Conservation (phyloP, 2,888 invertebrate species). For the Macrophya annulata region DNA sequence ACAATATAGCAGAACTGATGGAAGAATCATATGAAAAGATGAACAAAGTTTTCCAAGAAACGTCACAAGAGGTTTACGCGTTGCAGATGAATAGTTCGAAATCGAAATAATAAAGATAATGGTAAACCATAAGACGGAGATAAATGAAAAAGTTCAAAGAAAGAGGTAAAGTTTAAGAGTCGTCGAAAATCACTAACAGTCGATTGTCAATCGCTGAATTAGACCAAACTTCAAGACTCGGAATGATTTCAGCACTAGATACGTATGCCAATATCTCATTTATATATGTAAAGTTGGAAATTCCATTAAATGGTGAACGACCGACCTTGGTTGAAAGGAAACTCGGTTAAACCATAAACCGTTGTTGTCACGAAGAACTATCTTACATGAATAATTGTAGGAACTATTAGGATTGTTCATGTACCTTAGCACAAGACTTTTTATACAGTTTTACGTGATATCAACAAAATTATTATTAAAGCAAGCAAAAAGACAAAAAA, state of each 20-base stretch:
- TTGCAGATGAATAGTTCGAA: slow-evolving; percentile 62
- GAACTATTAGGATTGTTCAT: background rate
- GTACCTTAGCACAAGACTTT: slow-evolving; percentile 24
- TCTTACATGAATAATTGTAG: slow-evolving; percentile 18
- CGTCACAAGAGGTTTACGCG: slow-evolving; percentile 79
- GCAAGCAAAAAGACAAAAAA: background rate
- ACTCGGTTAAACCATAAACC: background rate
- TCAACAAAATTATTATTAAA: slow-evolving; percentile 11
- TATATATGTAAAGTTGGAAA: background rate
- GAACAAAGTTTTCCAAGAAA: slow-evolving; percentile 84
- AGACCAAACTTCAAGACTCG: background rate
- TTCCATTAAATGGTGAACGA: background rate
- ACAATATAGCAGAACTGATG: slow-evolving; percentile 85
- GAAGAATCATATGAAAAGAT: slow-evolving; percentile 85
- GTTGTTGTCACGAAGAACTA: slow-evolving; percentile 22
- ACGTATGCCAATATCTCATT: background rate
- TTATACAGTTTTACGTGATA: slow-evolving; percentile 48
- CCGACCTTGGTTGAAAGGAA: background rate
- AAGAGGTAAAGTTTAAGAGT: background rate
- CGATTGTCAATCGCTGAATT: slow-evolving; percentile 14
- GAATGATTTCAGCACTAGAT: background rate
- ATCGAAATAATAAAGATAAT: slow-evolving; percentile 17
- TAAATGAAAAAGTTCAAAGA: slow-evolving; percentile 7
- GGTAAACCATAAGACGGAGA: background rate
- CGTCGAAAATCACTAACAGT: slow-evolving; percentile 1